Conservation (phyloP, 1,140 invertebrate genomes). For the Drosophila quadrilineata region DNA sequence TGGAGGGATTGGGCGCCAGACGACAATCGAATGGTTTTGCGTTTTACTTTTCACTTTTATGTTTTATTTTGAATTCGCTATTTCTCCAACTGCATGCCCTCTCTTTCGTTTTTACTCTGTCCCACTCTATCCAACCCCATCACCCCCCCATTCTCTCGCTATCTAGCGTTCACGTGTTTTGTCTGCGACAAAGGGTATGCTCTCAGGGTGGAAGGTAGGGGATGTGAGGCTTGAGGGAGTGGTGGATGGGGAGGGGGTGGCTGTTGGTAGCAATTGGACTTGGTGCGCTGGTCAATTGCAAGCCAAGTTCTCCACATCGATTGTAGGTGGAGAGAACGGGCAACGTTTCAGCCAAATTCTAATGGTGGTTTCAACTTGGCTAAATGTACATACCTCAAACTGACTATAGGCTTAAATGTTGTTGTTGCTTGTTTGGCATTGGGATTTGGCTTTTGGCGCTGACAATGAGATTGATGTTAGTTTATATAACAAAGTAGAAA, state of each 20-base stretch:
- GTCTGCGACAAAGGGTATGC: too few species aligned
- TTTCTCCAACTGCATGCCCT: too few species aligned
- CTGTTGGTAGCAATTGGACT: constrained; percentile 52
- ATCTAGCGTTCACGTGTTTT: constrained; percentile 18
- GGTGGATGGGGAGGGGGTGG: not conserved
- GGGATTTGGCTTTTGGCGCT: constrained; percentile 16
- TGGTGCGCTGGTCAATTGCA: constrained; percentile 72
- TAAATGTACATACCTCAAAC: not conserved
- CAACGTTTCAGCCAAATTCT: constrained; percentile 10
- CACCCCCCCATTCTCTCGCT: too few species aligned
- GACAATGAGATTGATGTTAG: constrained; percentile 30
- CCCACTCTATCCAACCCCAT: too few species aligned
- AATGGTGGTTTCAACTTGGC: constrained; percentile 11
- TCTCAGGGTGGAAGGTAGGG: not conserved
- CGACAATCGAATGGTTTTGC: constrained; percentile 61
- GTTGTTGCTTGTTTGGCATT: constrained; percentile 1
- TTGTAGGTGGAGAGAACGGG: too few species aligned
- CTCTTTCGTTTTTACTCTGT: constrained; percentile 7
- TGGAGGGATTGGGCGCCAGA: too few species aligned
- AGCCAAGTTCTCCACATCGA: constrained; percentile 60
- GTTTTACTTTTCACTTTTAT: constrained; percentile 22
- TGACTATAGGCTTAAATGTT: constrained; percentile 19
- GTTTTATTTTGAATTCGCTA: not conserved
- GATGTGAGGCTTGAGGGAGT: not conserved
- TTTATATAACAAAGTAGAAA: constrained; percentile 4